These are phyloP conservation scores for Drosophila rellima DNA, from an alignment of 2,888 invertebrate genomes.

Conservation along the genomic window DNA sequence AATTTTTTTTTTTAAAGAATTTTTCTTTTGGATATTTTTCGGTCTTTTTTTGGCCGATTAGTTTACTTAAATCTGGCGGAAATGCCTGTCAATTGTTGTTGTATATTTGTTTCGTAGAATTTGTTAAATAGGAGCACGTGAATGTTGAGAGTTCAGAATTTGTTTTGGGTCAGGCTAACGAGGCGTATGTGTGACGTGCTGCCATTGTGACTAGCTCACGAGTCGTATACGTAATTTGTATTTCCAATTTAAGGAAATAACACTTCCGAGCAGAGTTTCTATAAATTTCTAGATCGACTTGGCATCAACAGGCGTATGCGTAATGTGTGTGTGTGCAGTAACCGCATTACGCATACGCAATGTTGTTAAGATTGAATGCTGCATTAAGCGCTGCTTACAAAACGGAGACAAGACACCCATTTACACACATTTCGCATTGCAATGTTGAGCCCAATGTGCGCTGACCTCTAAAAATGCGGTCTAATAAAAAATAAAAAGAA, in stretches of 20 bases:
- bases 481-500: constrained; percentile 64
- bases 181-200: constrained; percentile 61
- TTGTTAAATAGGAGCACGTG: constrained; percentile 59
- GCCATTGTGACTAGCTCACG: neutral
- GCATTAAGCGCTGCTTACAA: constrained; percentile 26
- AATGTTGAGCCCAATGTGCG: constrained; percentile 76
- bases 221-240: constrained; percentile 34
- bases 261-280: neutral
- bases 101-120: constrained; percentile 24
- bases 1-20: constrained; percentile 36
- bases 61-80: constrained; percentile 62
- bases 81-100: constrained; percentile 67
- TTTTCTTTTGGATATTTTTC: constrained; percentile 25
- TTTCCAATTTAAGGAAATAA: neutral
- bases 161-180: constrained; percentile 30
- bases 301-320: constrained; percentile 52
- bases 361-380: neutral
- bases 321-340: constrained; percentile 37
- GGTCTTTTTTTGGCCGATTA: constrained; percentile 16
- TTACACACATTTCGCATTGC: constrained; percentile 58
- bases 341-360: constrained; percentile 49
- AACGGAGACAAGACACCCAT: constrained; percentile 37
- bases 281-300: neutral
- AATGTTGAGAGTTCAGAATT: constrained; percentile 6
- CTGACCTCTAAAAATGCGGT: constrained; percentile 80